Conservation (phyloP, 2,888 invertebrate genomes). For the Pachymerium ferrugineum region DNA sequence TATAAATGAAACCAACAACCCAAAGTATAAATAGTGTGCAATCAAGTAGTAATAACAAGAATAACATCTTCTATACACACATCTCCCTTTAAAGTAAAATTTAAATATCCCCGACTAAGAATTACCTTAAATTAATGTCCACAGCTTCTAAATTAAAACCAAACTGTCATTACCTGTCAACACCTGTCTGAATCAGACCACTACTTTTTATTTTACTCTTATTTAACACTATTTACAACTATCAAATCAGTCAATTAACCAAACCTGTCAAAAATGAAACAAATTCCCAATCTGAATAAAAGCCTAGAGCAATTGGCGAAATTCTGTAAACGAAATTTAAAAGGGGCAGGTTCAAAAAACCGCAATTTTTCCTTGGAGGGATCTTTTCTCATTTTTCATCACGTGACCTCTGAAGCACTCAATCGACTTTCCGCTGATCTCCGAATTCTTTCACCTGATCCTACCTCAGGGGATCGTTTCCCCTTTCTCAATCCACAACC, state of each 20-base stretch:
- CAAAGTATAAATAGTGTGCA: too few species aligned
- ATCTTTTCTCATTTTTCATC: constrained; percentile 25
- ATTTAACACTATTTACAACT: too few species aligned
- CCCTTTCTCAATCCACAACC: background rate
- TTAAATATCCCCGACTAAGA: too few species aligned
- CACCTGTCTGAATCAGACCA: too few species aligned
- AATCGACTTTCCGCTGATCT: constrained; percentile 27
- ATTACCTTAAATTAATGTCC: too few species aligned
- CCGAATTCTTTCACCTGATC: constrained; percentile 24
- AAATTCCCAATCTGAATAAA: background rate
- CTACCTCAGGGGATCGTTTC: background rate
- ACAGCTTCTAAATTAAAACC: too few species aligned
- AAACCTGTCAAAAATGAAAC: background rate
- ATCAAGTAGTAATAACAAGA: too few species aligned
- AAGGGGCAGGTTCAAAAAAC: constrained; percentile 6
- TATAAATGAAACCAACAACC: too few species aligned
- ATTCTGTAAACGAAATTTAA: background rate
- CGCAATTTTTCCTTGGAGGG: constrained; percentile 19
- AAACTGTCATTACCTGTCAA: too few species aligned
- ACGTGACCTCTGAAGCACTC: constrained; percentile 25
- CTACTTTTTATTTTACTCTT: too few species aligned
- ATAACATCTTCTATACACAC: too few species aligned
- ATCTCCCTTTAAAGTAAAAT: too few species aligned
- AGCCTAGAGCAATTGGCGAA: background rate
- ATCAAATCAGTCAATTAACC: constrained; percentile 1